Evolutionary conservation across 2,888 invertebrate genomes (phyloP).

Genomic region (Trichopria drosophilae): DNA sequence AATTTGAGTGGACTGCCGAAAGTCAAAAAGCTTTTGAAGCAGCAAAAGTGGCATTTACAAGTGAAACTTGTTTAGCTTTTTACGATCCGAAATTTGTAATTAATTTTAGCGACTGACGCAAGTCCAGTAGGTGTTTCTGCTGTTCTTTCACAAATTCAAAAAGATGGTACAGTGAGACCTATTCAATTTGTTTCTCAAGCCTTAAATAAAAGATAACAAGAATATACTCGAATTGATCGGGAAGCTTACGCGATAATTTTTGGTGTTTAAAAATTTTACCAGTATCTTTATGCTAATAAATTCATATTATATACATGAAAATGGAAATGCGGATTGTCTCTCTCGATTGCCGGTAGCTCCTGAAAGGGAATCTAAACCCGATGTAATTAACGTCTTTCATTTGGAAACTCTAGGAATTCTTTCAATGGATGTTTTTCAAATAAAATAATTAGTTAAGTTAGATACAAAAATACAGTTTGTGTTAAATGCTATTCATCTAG

Average conservation of each 20-base stretch:
- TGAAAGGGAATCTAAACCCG: too few relatives aligned
- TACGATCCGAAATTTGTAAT: conserved; percentile 29
- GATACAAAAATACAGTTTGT: too few relatives aligned
- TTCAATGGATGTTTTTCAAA: too few relatives aligned
- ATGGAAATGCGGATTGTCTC: conserved; percentile 7
- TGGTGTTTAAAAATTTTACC: conserved; percentile 22
- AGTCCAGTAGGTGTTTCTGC: conserved; percentile 2
- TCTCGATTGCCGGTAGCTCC: conserved; percentile 3
- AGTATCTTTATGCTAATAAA: conserved; percentile 28
- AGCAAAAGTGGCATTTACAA: not conserved
- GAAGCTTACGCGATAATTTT: conserved; percentile 18
- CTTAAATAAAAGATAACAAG: conserved; percentile 10
- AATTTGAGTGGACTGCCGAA: not conserved
- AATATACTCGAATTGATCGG: conserved; percentile 17
- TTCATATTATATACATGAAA: conserved; percentile 13
- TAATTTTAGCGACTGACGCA: conserved; percentile 27
- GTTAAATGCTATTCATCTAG: too few relatives aligned
- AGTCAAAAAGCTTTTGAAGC: not conserved
- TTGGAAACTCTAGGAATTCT: too few relatives aligned
- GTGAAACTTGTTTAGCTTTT: conserved; percentile 25
- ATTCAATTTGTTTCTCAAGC: conserved; percentile 5
- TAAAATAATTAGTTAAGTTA: too few relatives aligned
- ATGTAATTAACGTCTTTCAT: too few relatives aligned
- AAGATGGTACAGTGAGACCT: conserved; percentile 5
- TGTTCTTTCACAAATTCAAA: conserved; percentile 2